phyloP scores from a whole-genome alignment of 2,888 invertebrate genomes.

The Acleris laterana region DNA sequence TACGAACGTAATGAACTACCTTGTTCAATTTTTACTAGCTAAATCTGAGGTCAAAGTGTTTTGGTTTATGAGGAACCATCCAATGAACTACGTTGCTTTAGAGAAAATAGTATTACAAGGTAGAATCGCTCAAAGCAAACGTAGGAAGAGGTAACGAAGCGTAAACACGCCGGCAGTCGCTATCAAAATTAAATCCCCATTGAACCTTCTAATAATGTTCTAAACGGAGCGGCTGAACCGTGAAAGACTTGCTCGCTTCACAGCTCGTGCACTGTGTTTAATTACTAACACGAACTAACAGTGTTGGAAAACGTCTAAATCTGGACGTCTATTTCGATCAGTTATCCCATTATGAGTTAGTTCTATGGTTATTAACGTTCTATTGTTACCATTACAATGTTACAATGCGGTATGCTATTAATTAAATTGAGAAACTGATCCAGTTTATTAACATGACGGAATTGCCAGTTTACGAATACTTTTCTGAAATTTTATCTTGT shows the following conservation, averaged over 20 bases:
- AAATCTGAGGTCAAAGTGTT: neutral
- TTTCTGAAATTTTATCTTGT: no score
- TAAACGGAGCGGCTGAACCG: conserved; percentile 54
- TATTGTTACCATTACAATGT: no score
- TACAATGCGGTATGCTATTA: no score
- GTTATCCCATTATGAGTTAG: no score
- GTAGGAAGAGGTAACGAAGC: conserved; percentile 34
- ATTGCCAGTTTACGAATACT: no score
- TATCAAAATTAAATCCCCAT: conserved; percentile 52
- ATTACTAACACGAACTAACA: neutral
- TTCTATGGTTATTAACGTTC: no score
- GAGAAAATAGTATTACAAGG: conserved; percentile 15
- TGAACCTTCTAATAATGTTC: conserved; percentile 56
- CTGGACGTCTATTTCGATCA: neutral
- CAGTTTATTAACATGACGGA: no score
- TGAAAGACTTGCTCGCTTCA: conserved; percentile 57
- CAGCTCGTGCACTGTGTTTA: conserved; percentile 43
- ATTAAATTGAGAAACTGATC: no score
- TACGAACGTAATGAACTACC: no score
- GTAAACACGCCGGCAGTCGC: conserved; percentile 37
- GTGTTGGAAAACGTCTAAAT: neutral
- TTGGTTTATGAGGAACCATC: neutral
- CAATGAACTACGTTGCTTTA: neutral
- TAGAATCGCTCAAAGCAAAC: conserved; percentile 34
- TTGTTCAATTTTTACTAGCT: no score